Conservation (phyloP, 2,797 vertebrate species). For the Clarias fuscus region DNA sequence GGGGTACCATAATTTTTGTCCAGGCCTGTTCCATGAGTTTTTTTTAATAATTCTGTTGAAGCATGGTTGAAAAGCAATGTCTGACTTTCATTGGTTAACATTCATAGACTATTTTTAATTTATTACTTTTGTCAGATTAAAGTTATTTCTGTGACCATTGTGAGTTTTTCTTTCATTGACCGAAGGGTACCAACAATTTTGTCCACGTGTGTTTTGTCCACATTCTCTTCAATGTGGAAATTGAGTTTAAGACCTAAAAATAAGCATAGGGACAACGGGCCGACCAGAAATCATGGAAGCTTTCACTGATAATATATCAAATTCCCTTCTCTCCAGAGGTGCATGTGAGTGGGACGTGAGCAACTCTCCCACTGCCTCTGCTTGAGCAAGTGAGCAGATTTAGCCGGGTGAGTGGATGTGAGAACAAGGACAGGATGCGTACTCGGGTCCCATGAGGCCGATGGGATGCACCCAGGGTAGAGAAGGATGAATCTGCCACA, state of each 20-base stretch:
- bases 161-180: too few relatives aligned
- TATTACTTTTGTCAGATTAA: too few relatives aligned
- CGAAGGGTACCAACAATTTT: too few relatives aligned
- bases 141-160: too few relatives aligned
- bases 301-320: slow-evolving; percentile 1
- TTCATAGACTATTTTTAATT: too few relatives aligned
- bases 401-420: slow-evolving; percentile 41
- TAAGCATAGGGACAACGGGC: not conserved
- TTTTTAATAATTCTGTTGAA: too few relatives aligned
- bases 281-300: not conserved
- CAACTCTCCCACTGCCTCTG: slow-evolving; percentile 53
- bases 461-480: slow-evolving; percentile 20
- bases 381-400: slow-evolving; percentile 38
- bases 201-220: too few relatives aligned
- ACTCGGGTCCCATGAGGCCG: slow-evolving; percentile 25
- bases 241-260: not conserved
- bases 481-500: slow-evolving; percentile 40
- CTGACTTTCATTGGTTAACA: too few relatives aligned
- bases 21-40: too few relatives aligned
- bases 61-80: too few relatives aligned
- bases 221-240: not conserved
- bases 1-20: too few relatives aligned
- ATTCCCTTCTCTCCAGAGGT: slow-evolving; percentile 35
- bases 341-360: slow-evolving; percentile 46
- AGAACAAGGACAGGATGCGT: slow-evolving; percentile 56